Conservation (phyloP, 2,888 invertebrate species). For the Gastracanthus pulcherrimus region DNA sequence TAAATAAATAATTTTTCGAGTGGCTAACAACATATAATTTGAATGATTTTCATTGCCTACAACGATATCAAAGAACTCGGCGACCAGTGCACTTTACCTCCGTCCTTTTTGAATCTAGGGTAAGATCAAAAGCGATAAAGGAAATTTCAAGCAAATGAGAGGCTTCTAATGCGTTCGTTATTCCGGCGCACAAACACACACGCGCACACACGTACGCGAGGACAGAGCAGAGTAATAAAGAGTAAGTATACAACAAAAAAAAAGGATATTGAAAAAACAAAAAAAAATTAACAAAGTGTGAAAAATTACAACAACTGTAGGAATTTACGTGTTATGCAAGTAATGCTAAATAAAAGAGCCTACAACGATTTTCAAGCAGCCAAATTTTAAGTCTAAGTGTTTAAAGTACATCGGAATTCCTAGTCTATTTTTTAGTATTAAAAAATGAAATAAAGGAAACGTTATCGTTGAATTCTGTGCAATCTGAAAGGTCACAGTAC, state of each 20-base stretch:
- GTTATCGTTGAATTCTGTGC: neutral
- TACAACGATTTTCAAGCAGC: constrained; percentile 41
- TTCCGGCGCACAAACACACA: constrained; percentile 59
- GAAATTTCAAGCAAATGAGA: constrained; percentile 62
- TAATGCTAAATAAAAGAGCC: neutral
- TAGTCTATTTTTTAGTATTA: constrained; percentile 38
- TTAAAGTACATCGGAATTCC: neutral
- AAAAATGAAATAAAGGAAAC: neutral
- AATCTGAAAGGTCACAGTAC: constrained; percentile 28
- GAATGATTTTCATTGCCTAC: neutral
- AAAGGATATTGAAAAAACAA: too few species aligned
- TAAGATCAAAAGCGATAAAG: constrained; percentile 57
- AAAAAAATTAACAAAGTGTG: neutral
- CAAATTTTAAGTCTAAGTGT: constrained; percentile 24
- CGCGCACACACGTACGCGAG: constrained; percentile 64
- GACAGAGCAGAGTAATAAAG: constrained; percentile 24
- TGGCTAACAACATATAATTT: too few species aligned
- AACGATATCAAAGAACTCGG: neutral
- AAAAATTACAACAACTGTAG: constrained; percentile 29
- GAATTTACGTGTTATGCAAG: constrained; percentile 32
- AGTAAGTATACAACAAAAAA: constrained; percentile 20
- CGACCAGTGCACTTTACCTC: constrained; percentile 29
- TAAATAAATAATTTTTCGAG: too few species aligned
- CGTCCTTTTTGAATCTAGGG: constrained; percentile 55
- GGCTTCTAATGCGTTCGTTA: constrained; percentile 60